Conservation (phyloP, 1,140 invertebrate genomes). For the Aphaenogaster floridana region DNA sequence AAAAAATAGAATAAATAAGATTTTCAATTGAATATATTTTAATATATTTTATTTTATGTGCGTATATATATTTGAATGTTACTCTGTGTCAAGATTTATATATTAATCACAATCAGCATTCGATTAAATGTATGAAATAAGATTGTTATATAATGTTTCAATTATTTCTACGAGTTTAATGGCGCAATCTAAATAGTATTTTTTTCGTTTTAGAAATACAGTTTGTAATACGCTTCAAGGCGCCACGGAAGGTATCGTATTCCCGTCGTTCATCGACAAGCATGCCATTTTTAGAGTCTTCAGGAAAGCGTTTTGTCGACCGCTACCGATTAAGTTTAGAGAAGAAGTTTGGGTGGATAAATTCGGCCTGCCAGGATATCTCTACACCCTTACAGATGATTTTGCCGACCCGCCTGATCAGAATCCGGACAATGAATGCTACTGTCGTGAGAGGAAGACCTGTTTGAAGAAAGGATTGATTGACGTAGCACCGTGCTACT, state of each 20-base stretch:
- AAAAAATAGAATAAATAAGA: no score
- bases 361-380: constrained; percentile 83
- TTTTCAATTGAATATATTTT: no score
- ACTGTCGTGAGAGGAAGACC: constrained; percentile 86
- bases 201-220: constrained; percentile 81
- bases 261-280: constrained; percentile 87
- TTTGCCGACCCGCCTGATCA: constrained; percentile 87
- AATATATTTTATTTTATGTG: constrained; percentile 4
- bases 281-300: constrained; percentile 88
- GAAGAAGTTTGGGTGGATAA: constrained; percentile 72
- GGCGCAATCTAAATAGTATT: not conserved
- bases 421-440: constrained; percentile 89
- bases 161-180: not conserved
- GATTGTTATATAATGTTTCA: not conserved
- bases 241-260: constrained; percentile 88
- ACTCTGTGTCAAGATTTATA: not conserved
- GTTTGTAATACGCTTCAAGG: constrained; percentile 88
- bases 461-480: constrained; percentile 90
- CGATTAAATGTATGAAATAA: not conserved
- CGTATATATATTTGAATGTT: not conserved
- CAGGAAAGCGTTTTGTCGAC: constrained; percentile 90
- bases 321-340: constrained; percentile 88
- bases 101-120: not conserved
- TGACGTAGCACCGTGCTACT: constrained; percentile 91
- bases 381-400: constrained; percentile 86